phyloP scores from a whole-genome alignment of 2,888 invertebrate species.

The Hypselothyrea guttata region DNA sequence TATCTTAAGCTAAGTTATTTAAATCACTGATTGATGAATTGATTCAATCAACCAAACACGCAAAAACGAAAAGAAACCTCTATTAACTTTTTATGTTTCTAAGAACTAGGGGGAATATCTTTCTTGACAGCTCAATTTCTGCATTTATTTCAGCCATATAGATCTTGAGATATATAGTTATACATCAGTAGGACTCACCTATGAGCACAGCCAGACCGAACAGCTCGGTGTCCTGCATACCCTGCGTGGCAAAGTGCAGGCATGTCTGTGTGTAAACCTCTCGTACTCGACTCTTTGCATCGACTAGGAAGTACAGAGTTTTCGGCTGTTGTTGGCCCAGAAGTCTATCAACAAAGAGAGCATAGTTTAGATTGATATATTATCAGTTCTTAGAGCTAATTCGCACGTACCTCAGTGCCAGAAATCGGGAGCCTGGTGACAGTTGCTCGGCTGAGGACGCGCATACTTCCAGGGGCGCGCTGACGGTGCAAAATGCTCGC shows the following conservation, averaged over 20 bases:
- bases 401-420: slow-evolving; percentile 83
- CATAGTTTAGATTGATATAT: not conserved
- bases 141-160: slow-evolving; percentile 17
- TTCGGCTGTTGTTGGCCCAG: slow-evolving; percentile 83
- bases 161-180: not conserved
- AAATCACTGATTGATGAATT: no score
- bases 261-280: slow-evolving; percentile 92
- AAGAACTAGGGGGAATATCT: no score
- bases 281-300: slow-evolving; percentile 91
- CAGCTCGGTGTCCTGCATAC: slow-evolving; percentile 91
- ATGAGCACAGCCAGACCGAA: slow-evolving; percentile 91
- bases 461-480: slow-evolving; percentile 91
- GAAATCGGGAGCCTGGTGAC: slow-evolving; percentile 85
- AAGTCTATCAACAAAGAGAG: slow-evolving; percentile 67
- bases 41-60: no score
- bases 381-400: not conserved
- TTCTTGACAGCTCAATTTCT: slow-evolving; percentile 35
- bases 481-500: slow-evolving; percentile 90
- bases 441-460: slow-evolving; percentile 85
- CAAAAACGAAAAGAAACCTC: no score
- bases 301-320: slow-evolving; percentile 83
- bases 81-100: no score
- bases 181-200: slow-evolving; percentile 85
- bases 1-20: no score
- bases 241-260: slow-evolving; percentile 89